Percentiles rank a stretch among this genome's conserved stretches.
These are phyloP conservation scores for Melanchra persicariae DNA, from an alignment of 2,888 invertebrate genomes.

Conservation along the genomic window DNA sequence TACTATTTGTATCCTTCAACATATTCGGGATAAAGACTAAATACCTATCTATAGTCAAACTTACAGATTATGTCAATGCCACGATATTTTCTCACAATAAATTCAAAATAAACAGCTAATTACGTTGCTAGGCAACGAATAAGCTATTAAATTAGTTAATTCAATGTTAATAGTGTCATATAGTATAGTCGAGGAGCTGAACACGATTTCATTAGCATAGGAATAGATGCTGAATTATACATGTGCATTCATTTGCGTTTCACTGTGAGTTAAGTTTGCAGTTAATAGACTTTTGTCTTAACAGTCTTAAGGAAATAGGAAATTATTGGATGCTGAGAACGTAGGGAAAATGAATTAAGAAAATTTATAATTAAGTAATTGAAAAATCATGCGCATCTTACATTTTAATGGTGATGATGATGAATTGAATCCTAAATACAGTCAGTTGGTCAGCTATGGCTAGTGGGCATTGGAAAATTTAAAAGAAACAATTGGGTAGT, in stretches of 20 bases:
- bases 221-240: conserved; percentile 34
- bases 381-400: too few relatives aligned
- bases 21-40: not conserved
- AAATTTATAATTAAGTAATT: too few relatives aligned
- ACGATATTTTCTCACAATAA: conserved; percentile 19
- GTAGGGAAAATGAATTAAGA: not conserved
- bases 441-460: too few relatives aligned
- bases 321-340: not conserved
- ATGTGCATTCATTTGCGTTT: conserved; percentile 8
- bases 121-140: conserved; percentile 27
- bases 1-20: too few relatives aligned
- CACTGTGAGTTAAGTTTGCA: conserved; percentile 1
- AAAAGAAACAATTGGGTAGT: too few relatives aligned
- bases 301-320: not conserved
- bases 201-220: conserved; percentile 34
- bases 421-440: too few relatives aligned
- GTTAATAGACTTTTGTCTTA: not conserved
- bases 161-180: conserved; percentile 20
- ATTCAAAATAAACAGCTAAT: not conserved
- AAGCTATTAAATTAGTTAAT: conserved; percentile 39
- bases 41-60: not conserved
- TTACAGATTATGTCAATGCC: not conserved
- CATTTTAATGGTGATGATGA: too few relatives aligned
- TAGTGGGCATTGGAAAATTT: too few relatives aligned
- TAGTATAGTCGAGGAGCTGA: conserved; percentile 17